Base-by-base conservation (phyloP, 92 coral and sea anemone genomes). In the Phenganax marumi region DNA sequence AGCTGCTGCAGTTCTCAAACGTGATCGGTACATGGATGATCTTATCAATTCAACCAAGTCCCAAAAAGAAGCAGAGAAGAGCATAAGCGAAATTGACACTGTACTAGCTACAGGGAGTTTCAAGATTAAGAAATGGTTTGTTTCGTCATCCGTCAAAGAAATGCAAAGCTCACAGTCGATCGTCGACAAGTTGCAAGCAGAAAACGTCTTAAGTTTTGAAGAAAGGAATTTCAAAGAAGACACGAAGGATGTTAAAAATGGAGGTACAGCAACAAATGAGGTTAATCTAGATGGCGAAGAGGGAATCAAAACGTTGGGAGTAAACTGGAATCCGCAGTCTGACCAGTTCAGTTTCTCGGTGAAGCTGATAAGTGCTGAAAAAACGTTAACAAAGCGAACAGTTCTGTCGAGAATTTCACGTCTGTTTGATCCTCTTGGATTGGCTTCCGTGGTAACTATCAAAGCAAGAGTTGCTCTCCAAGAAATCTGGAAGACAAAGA, bases 11-110 rank as follows among this genome's bases (percentile, higher is more conserved):
- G 39, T 84, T 52, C 52, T 77, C 14, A 19, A 65, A 57, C 64
- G 68, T 7, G 78, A 85, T 55, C 8, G 88, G 56, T 85, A 85
- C 70, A 85, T 79, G 88, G 86, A 79, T 56, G 79, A 85, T 53
- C 55, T 85, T 24, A 85, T 85, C 17, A 76, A 65, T 57, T 84
- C 75, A 18, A 77, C 54, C 56, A 55, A 46, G 50, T 50, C 88
- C 3, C 50, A 66, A 13, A 50, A 18, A 51, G 22, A 80, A 79
- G 88, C 43, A 33, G 43, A 33, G 43, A 74, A 13, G 50, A 47
- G 7, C 48, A 61, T 21, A n/a, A 56, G 25, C 24, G 77, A 63
- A 46, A 70, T 84, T 21, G 88, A 84, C 75, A 68, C 25, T 24
- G 85, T 70, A 39, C 78, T 87, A 12, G 85, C 69, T 47, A 73